Evolutionary conservation across 2,888 invertebrate species (phyloP), one percentile per base, ranked within the genome.

Genomic region (Sinelater perroti): DNA sequence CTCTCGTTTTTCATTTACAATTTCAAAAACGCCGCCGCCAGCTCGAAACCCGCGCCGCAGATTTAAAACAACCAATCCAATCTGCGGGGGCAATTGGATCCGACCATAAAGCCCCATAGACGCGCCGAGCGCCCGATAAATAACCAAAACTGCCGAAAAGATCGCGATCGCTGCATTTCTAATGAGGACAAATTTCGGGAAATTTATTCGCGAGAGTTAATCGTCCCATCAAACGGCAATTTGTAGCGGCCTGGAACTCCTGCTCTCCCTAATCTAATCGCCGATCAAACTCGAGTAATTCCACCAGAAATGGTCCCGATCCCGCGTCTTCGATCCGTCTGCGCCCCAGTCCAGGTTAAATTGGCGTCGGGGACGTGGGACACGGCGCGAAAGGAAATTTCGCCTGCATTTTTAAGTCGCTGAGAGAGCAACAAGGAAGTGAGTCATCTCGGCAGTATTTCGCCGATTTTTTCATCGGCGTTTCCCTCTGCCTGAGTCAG

Each of bases 21-120:
- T n/a, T n/a, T n/a, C n/a, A n/a, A n/a, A n/a, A n/a, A n/a, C n/a
- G n/a, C n/a, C n/a, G n/a, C n/a, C n/a, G n/a, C n/a, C n/a, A 24
- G 7, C 11, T 30, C 30, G n/a, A 30, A 30, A 30, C 8, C 8
- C 11, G 30, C 24, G 24, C 3, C 30, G n/a, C 11, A 20, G 40
- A 40, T 40, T 40, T 40, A n/a, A 40, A 24, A 40, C 20, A 40
- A 40, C 21, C 38, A 38, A 38, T 38, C n/a, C 13, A 38, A 38
- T 21, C 21, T 17, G 13, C 11, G 38, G 13, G 24, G 24, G 21
- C 38, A 24, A 24, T 40, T 24, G 24, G 24, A 24, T 24, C 8
- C 3, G 38, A 20, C 28, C 8, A 20, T 24, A 11, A 20, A 40
- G 14, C 3, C 24, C 24, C 14, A 21, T 6, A 2, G 24, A 18